These are phyloP conservation scores for Drosophila suzukii DNA, from an alignment of 1,140 invertebrate species.

Conservation along the genomic window DNA sequence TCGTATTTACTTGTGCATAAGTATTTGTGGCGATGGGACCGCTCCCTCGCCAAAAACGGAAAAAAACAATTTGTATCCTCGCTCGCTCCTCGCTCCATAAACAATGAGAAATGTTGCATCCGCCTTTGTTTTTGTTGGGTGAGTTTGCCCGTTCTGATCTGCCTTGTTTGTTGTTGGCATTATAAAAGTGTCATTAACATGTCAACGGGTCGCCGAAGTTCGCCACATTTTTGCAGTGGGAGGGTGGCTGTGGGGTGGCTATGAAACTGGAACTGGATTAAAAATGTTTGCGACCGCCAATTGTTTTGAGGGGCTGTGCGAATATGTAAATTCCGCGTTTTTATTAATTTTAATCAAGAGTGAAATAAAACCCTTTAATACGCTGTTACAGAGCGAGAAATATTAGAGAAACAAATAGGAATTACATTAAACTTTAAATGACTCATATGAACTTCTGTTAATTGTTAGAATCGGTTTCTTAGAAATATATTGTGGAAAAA, in stretches of 20 bases:
- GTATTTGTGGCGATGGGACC: slow-evolving; percentile 53
- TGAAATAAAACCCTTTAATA: slow-evolving; percentile 8
- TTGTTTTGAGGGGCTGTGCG: slow-evolving; percentile 28
- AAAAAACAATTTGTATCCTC: slow-evolving; percentile 74
- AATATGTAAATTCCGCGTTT: slow-evolving; percentile 12
- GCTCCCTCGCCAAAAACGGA: slow-evolving; percentile 70
- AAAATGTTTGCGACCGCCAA: slow-evolving; percentile 40
- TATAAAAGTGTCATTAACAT: slow-evolving; percentile 82
- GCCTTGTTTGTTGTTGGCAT: slow-evolving; percentile 57
- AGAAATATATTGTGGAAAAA: too few species aligned
- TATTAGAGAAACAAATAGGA: too few species aligned
- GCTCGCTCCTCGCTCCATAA: slow-evolving; percentile 64
- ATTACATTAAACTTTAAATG: too few species aligned
- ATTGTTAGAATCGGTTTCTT: too few species aligned
- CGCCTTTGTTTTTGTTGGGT: slow-evolving; percentile 66
- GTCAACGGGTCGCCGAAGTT: slow-evolving; percentile 75
- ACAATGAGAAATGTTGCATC: slow-evolving; percentile 77
- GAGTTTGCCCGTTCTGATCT: slow-evolving; percentile 9
- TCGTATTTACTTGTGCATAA: slow-evolving; percentile 22
- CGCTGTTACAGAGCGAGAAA: background rate
- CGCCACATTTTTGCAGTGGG: slow-evolving; percentile 20
- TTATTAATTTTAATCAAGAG: slow-evolving; percentile 46
- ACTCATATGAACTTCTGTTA: too few species aligned
- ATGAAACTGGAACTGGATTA: slow-evolving; percentile 25
- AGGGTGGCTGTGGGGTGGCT: slow-evolving; percentile 2